Conservation (phyloP, 2,113 vertebrate species). For the Chamaea fasciata region DNA sequence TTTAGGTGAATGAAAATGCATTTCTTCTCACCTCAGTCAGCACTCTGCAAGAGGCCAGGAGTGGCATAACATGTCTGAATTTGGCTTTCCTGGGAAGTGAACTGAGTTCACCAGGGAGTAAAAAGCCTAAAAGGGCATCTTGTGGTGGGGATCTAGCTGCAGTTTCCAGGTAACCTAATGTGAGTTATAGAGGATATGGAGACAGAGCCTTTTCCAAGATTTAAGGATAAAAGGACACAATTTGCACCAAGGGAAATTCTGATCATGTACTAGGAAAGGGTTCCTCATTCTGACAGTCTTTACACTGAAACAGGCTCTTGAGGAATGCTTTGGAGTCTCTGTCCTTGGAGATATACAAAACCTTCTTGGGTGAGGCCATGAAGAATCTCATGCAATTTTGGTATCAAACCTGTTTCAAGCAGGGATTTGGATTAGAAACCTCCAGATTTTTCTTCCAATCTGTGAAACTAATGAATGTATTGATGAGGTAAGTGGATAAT, state of each 20-base stretch:
- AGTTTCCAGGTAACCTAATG: background rate
- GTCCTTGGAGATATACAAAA: background rate
- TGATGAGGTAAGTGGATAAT: background rate
- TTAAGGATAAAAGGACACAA: background rate
- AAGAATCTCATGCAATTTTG: background rate
- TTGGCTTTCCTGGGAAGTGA: background rate
- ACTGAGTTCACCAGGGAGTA: background rate
- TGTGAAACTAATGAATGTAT: background rate
- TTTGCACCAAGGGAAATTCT: background rate
- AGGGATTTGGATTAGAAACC: background rate
- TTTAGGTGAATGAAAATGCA: background rate
- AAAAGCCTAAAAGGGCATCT: background rate
- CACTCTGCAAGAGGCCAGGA: background rate
- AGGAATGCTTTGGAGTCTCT: background rate
- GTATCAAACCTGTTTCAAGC: background rate
- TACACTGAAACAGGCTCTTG: background rate
- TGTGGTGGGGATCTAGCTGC: background rate
- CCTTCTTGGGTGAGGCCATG: background rate
- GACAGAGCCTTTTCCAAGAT: background rate
- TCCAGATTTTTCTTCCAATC: background rate
- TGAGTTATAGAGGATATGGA: background rate
- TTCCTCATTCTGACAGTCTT: background rate
- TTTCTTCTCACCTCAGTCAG: background rate
- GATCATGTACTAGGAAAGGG: background rate
- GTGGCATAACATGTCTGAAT: rapidly evolving